phyloP scores from a whole-genome alignment of 2,888 invertebrate genomes.

The Leptura quadrifasciata region DNA sequence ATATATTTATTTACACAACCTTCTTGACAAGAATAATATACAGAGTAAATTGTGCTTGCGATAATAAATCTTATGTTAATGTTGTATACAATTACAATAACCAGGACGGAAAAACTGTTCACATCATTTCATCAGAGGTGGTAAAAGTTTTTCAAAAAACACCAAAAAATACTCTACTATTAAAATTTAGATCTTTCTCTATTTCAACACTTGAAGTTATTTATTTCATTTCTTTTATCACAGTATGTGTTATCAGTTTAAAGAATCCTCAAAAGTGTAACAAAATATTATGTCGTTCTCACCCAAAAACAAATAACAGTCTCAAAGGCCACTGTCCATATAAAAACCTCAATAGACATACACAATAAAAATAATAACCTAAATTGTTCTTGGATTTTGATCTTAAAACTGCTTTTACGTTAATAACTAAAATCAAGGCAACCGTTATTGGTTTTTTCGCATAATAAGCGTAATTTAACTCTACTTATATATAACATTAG shows the following conservation, averaged over 20 bases:
- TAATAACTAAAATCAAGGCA: constrained; percentile 53
- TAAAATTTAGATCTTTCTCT: constrained; percentile 53
- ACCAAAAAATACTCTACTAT: constrained; percentile 53
- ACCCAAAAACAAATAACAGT: constrained; percentile 56
- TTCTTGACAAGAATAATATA: constrained; percentile 62
- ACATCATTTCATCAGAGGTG: constrained; percentile 48
- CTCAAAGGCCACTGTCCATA: constrained; percentile 59
- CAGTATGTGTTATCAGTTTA: constrained; percentile 63
- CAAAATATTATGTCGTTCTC: constrained; percentile 46
- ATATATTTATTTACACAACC: constrained; percentile 64
- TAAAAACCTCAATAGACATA: constrained; percentile 52
- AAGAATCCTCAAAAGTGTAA: constrained; percentile 47
- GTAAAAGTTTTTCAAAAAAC: constrained; percentile 49
- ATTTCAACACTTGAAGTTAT: constrained; percentile 54
- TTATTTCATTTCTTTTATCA: constrained; percentile 62
- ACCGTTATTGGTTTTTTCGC: constrained; percentile 48
- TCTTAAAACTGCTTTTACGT: constrained; percentile 42
- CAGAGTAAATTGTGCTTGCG: constrained; percentile 63
- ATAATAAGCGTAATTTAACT: constrained; percentile 45
- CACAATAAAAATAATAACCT: constrained; percentile 45
- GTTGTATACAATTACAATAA: constrained; percentile 51
- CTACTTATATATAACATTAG: constrained; percentile 38
- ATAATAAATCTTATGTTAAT: constrained; percentile 53
- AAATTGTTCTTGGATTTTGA: constrained; percentile 49
- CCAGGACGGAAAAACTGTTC: constrained; percentile 62